These are phyloP conservation scores for Pseudonaja textilis DNA, from an alignment of 2,113 vertebrate genomes.

Conservation along the genomic window DNA sequence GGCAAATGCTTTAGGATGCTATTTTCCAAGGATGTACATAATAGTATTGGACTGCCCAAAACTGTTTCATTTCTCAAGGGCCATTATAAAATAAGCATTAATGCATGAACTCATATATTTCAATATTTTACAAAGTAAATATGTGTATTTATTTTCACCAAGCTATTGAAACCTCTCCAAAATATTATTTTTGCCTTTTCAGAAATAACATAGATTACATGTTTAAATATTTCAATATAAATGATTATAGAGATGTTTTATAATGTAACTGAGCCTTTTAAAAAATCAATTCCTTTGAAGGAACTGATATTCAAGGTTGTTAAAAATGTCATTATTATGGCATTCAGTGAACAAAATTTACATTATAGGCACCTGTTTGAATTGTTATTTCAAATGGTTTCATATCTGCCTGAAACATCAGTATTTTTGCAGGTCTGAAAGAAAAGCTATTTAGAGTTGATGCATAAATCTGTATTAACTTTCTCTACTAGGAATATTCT, in stretches of 20 bases:
- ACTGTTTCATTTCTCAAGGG: not conserved
- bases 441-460: not conserved
- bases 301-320: not conserved
- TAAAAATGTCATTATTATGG: not conserved
- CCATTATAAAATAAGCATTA: not conserved
- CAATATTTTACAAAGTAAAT: not conserved
- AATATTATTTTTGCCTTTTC: not conserved
- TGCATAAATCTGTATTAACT: not conserved
- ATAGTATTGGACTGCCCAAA: not conserved
- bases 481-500: not conserved
- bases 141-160: not conserved
- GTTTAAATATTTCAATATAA: not conserved
- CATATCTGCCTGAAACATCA: not conserved
- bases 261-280: not conserved
- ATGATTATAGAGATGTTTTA: not conserved
- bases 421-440: not conserved
- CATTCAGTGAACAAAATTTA: not conserved
- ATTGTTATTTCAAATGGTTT: not conserved
- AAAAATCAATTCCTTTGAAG: not conserved
- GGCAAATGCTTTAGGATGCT: not conserved
- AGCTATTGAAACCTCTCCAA: not conserved
- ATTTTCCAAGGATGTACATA: not conserved
- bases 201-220: not conserved
- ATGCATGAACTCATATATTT: not conserved
- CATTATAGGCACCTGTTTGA: not conserved